These are phyloP conservation scores for Sphaerodactylus townsendi DNA, from an alignment of 2,113 vertebrate species.

Conservation along the genomic window DNA sequence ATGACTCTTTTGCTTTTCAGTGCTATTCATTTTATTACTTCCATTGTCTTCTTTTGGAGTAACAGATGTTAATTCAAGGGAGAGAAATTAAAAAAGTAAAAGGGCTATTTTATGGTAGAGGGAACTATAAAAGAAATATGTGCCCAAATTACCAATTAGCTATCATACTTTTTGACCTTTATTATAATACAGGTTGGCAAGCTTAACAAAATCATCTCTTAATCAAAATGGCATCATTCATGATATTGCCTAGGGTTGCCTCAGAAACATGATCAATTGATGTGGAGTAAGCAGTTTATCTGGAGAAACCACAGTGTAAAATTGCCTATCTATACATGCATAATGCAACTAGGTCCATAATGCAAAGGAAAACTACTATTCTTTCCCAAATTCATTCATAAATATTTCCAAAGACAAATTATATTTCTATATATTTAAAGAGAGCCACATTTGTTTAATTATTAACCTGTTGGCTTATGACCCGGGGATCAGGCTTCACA, in stretches of 20 bases:
- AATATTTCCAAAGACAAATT: too few species aligned
- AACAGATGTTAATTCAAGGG: constrained; percentile 15
- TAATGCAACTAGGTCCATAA: background rate
- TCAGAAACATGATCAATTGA: background rate
- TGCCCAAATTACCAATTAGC: background rate
- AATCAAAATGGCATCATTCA: constrained; percentile 28
- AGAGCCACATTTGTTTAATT: too few species aligned
- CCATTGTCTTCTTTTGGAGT: constrained; percentile 17
- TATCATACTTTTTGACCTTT: background rate
- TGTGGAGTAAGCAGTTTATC: background rate
- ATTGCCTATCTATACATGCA: background rate
- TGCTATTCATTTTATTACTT: constrained; percentile 5
- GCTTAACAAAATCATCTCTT: constrained; percentile 31
- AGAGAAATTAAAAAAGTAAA: background rate
- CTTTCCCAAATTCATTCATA: too few species aligned
- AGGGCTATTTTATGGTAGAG: background rate
- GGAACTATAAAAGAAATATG: background rate
- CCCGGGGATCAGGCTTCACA: too few species aligned
- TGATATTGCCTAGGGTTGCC: background rate
- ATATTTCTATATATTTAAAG: too few species aligned
- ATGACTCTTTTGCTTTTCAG: background rate
- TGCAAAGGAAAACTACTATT: background rate
- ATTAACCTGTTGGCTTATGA: too few species aligned
- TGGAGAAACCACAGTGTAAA: background rate
- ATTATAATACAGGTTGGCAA: background rate